A percentile compares a stretch with the other conserved stretches of the same genome.
Evolutionary conservation across 2,888 invertebrate species (phyloP).

Genomic region (Phalera bucephala): DNA sequence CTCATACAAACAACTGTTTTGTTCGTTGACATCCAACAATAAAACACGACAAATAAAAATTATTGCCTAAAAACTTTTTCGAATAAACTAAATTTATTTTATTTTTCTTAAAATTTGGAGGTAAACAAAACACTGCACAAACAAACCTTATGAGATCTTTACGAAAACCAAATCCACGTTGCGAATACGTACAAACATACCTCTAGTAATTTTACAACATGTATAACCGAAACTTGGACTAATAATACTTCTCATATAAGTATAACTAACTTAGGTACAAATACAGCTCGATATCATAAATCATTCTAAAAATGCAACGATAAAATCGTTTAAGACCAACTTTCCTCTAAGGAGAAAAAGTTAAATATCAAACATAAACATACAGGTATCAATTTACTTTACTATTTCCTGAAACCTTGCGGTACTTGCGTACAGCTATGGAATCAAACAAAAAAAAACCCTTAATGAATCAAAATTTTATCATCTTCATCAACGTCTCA

Average conservation of each 20-base stretch:
- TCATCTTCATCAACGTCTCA: conserved; percentile 94
- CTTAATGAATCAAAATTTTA: too few species aligned
- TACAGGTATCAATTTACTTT: conserved; percentile 9
- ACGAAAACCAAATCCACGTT: conserved; percentile 80
- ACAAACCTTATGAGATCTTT: conserved; percentile 82
- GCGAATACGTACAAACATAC: conserved; percentile 72
- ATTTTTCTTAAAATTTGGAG: conserved; percentile 77
- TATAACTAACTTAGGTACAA: conserved; percentile 40
- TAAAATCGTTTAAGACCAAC: conserved; percentile 17
- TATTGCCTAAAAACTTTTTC: conserved; percentile 26
- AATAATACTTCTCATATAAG: conserved; percentile 71
- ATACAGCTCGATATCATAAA: conserved; percentile 22
- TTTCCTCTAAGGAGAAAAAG: conserved; percentile 5
- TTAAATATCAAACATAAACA: neutral
- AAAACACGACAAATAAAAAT: conserved; percentile 49
- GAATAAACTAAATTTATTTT: conserved; percentile 47
- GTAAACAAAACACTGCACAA: conserved; percentile 83
- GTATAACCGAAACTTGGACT: conserved; percentile 51
- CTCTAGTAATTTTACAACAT: conserved; percentile 56
- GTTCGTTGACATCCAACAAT: conserved; percentile 49
- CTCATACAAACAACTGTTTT: conserved; percentile 41
- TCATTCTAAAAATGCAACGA: conserved; percentile 33
- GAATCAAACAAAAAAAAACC: too few species aligned
- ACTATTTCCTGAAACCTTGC: too few species aligned
- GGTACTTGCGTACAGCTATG: too few species aligned